Evolutionary conservation across 2,113 vertebrate species (phyloP).

Genomic region (Myrmecophaga tridactyla): DNA sequence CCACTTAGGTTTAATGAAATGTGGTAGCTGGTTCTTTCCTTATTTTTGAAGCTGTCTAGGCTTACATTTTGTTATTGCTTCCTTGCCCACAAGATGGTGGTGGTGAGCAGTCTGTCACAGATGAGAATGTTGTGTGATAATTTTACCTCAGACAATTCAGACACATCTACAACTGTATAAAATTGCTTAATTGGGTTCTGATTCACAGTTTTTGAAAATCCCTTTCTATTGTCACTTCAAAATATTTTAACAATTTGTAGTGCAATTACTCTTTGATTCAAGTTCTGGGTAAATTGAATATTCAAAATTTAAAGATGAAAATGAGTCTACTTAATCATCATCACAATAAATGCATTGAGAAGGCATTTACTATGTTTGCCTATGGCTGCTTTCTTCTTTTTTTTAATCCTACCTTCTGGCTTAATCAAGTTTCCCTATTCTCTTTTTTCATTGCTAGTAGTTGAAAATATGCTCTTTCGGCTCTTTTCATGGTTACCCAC

Average conservation of each 20-base stretch:
- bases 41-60: not conserved
- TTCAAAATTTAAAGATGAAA: slow-evolving; percentile 28
- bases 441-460: not conserved
- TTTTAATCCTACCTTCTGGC: not conserved
- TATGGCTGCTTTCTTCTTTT: not conserved
- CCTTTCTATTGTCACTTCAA: not conserved
- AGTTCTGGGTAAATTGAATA: not conserved
- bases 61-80: slow-evolving; percentile 24
- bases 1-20: not conserved
- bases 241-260: not conserved
- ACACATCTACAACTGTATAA: not conserved
- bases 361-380: not conserved
- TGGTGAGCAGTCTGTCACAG: not conserved
- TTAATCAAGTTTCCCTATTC: not conserved
- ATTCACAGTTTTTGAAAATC: not conserved
- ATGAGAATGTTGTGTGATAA: not conserved
- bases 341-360: not conserved
- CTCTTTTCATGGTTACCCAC: not conserved
- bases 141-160: not conserved
- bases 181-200: not conserved
- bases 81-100: not conserved
- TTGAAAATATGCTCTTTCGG: not conserved
- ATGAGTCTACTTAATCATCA: not conserved
- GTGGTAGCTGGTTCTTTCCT: not conserved
- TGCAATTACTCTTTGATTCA: not conserved